These are phyloP conservation scores for Caenorhabditis tropicalis DNA, from an alignment of 1,140 invertebrate species.

Conservation along the genomic window DNA sequence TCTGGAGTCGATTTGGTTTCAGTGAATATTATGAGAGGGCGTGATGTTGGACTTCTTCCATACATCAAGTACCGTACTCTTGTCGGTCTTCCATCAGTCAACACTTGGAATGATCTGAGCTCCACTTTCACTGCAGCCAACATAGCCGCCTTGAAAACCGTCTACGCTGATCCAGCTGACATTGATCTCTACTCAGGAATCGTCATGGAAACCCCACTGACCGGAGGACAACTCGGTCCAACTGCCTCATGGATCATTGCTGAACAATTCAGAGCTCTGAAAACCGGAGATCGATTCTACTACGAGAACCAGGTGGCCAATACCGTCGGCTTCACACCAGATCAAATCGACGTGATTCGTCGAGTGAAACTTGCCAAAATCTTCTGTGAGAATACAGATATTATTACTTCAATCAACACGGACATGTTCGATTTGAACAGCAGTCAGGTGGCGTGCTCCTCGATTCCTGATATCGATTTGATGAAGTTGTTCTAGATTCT, in stretches of 20 bases:
- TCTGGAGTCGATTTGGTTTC: conserved; percentile 81
- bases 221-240: conserved; percentile 26
- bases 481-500: background rate
- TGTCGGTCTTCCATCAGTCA: background rate
- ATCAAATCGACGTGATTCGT: conserved; percentile 5
- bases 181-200: conserved; percentile 39
- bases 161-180: conserved; percentile 37
- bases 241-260: conserved; percentile 43
- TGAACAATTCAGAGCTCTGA: conserved; percentile 14
- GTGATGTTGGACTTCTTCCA: conserved; percentile 85
- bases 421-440: conserved; percentile 34
- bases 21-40: conserved; percentile 85
- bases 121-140: conserved; percentile 72
- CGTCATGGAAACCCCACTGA: conserved; percentile 21
- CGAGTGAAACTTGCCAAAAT: conserved; percentile 35
- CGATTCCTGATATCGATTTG: conserved; percentile 21
- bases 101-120: conserved; percentile 72
- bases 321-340: background rate
- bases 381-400: conserved; percentile 15
- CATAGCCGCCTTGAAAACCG: background rate
- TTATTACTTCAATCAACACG: conserved; percentile 7
- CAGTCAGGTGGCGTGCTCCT: conserved; percentile 21
- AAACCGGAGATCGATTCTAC: conserved; percentile 21
- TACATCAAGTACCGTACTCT: conserved; percentile 74
- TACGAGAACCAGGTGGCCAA: background rate